Evolutionary conservation across 2,888 invertebrate species (phyloP).

Genomic region (Beris chalybata): DNA sequence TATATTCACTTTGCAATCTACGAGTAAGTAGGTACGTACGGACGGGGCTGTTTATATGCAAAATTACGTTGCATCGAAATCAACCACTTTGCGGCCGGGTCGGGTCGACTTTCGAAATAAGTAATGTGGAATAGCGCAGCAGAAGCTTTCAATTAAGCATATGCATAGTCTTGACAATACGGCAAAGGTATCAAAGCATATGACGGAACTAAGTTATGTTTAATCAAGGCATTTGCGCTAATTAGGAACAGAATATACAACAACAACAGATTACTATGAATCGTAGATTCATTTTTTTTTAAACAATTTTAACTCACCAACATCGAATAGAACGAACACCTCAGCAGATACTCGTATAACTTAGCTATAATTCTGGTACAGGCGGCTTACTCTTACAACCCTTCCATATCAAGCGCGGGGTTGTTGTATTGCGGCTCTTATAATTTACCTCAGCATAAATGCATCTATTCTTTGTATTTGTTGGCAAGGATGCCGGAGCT

Average conservation of each 20-base stretch:
- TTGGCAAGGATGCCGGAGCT: slow-evolving; percentile 21
- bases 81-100: not conserved
- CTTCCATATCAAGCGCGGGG: no score
- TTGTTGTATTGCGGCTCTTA: slow-evolving; percentile 10
- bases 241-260: slow-evolving; percentile 33
- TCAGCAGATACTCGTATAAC: no score
- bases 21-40: not conserved
- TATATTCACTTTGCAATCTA: not conserved
- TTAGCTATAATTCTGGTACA: no score
- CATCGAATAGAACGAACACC: not conserved
- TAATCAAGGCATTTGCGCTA: slow-evolving; percentile 39
- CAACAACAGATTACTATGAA: not conserved
- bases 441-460: slow-evolving; percentile 30
- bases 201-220: slow-evolving; percentile 37
- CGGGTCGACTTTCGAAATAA: not conserved
- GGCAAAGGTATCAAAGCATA: slow-evolving; percentile 5
- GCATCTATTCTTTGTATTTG: slow-evolving; percentile 25
- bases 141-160: slow-evolving; percentile 7
- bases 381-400: no score
- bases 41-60: not conserved
- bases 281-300: not conserved
- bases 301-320: not conserved
- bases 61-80: slow-evolving; percentile 1
- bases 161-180: not conserved
- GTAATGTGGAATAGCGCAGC: slow-evolving; percentile 2